Conservation (phyloP, 2,888 invertebrate species). For the Oscheius onirici region DNA sequence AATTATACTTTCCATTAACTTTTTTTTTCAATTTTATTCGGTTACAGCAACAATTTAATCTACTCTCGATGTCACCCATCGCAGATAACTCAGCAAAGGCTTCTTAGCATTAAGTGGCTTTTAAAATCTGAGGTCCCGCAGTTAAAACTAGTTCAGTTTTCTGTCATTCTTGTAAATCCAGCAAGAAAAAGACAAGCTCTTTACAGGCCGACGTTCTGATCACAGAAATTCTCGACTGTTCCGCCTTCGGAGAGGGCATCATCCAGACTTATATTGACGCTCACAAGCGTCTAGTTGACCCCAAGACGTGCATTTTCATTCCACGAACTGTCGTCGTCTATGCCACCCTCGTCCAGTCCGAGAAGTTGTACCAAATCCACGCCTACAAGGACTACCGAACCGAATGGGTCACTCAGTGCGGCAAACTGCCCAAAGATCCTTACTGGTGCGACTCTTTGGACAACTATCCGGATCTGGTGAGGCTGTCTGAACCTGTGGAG, state of each 20-base stretch:
- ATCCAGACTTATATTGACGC: conserved; percentile 45
- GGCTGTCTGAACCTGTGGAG: conserved; percentile 32
- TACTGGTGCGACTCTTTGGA: conserved; percentile 43
- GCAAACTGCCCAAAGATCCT: conserved; percentile 28
- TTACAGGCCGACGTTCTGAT: conserved; percentile 47
- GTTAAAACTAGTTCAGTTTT: too few relatives aligned
- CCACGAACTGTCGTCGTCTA: conserved; percentile 37
- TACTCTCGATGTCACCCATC: too few relatives aligned
- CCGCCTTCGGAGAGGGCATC: conserved; percentile 46
- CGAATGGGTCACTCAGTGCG: conserved; percentile 33
- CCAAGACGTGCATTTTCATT: conserved; percentile 36
- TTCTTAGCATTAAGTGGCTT: too few relatives aligned
- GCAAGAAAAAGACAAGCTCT: background rate
- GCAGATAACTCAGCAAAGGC: too few relatives aligned
- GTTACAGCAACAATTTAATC: too few relatives aligned
- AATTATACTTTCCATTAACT: too few relatives aligned
- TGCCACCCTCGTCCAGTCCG: conserved; percentile 34
- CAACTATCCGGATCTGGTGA: conserved; percentile 34
- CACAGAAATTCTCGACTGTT: conserved; percentile 48
- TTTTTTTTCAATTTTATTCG: too few relatives aligned
- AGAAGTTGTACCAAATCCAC: conserved; percentile 36
- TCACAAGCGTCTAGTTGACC: conserved; percentile 39
- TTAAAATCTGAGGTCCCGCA: too few relatives aligned
- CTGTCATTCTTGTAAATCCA: too few relatives aligned
- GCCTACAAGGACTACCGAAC: conserved; percentile 34